These are phyloP conservation scores for Poecilia latipinna DNA, from an alignment of 2,113 vertebrate genomes.

Conservation along the genomic window DNA sequence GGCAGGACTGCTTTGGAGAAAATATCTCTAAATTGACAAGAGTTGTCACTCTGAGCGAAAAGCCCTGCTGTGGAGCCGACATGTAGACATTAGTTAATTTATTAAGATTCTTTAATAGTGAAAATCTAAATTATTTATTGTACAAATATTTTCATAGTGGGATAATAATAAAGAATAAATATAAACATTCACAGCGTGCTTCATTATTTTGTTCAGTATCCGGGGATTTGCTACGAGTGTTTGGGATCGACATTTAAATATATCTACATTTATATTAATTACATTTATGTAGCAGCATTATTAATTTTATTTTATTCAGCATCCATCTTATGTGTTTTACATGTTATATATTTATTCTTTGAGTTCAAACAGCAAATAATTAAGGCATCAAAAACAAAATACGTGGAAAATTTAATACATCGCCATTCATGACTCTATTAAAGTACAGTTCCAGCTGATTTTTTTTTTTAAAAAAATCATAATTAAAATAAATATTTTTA, in stretches of 20 bases:
- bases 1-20: conserved; percentile 76
- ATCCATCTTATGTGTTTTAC: neutral
- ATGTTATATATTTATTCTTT: neutral
- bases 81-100: conserved; percentile 96
- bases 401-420: neutral
- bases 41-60: conserved; percentile 61
- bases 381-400: neutral
- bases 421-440: too few species aligned
- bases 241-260: too few species aligned
- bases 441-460: too few species aligned
- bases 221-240: neutral
- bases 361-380: neutral
- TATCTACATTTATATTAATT: too few species aligned
- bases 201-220: conserved; percentile 38
- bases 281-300: neutral
- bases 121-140: conserved; percentile 98
- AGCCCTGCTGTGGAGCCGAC: conserved; percentile 78
- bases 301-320: neutral
- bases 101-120: conserved; percentile 97
- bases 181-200: conserved; percentile 72
- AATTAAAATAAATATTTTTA: too few species aligned
- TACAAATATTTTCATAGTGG: conserved; percentile 99
- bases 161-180: conserved; percentile 85
- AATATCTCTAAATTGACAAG: conserved; percentile 34
- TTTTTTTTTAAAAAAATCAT: too few species aligned